Evolutionary conservation across 1,140 invertebrate species (phyloP).

Genomic region (Magallana angulata): DNA sequence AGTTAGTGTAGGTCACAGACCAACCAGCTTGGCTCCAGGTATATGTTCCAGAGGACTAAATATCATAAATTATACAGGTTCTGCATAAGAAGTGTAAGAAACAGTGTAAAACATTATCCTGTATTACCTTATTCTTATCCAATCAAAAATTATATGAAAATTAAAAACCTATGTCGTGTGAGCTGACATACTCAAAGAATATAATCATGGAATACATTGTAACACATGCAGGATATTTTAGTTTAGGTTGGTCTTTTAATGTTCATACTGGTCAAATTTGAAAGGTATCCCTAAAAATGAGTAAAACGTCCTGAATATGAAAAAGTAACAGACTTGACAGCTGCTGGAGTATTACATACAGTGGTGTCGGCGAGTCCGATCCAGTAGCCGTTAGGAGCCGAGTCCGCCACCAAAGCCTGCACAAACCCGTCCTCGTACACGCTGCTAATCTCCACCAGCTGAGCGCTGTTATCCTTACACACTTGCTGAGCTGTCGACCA

Average conservation of each 20-base stretch:
- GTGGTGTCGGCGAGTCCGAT: slow-evolving; percentile 35
- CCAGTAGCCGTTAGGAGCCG: slow-evolving; percentile 26
- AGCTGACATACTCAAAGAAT: too few species aligned
- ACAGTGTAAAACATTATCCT: not conserved
- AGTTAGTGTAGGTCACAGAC: slow-evolving; percentile 63
- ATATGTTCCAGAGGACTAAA: slow-evolving; percentile 52
- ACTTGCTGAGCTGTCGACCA: not conserved
- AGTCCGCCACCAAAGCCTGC: slow-evolving; percentile 1
- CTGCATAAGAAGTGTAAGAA: not conserved
- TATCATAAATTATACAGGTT: too few species aligned
- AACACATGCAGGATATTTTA: too few species aligned
- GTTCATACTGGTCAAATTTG: too few species aligned
- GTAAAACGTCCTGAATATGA: too few species aligned
- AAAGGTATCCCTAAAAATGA: too few species aligned
- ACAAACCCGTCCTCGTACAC: slow-evolving; percentile 57
- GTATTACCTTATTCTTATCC: too few species aligned
- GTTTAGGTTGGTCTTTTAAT: too few species aligned
- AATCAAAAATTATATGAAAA: too few species aligned
- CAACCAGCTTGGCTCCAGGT: slow-evolving; percentile 57
- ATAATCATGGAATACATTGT: too few species aligned
- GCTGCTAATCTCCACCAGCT: not conserved
- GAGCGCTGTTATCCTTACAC: not conserved
- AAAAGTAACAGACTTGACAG: too few species aligned
- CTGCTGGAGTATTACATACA: not conserved
- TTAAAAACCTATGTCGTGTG: too few species aligned